Percentiles rank a stretch among this genome's conserved stretches.
These are phyloP conservation scores for Nomada flava DNA, from an alignment of 2,888 invertebrate genomes.

Conservation along the genomic window DNA sequence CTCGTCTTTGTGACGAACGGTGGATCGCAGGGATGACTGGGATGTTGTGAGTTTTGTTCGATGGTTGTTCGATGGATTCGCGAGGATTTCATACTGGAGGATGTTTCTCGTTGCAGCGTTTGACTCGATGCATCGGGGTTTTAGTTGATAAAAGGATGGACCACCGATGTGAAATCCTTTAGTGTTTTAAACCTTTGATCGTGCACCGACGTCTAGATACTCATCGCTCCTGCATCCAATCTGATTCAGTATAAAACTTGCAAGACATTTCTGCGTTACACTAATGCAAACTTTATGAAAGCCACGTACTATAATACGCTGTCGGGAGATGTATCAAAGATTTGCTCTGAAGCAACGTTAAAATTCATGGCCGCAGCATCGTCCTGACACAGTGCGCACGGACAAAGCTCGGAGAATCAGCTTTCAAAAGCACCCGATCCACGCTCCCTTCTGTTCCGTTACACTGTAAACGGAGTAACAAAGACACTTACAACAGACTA, in stretches of 20 bases:
- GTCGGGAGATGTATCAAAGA: neutral
- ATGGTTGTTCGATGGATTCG: too few species aligned
- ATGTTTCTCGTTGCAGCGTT: too few species aligned
- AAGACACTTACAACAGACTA: constrained; percentile 10
- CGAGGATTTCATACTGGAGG: too few species aligned
- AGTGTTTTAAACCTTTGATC: neutral
- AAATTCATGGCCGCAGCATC: neutral
- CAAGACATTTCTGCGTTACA: neutral
- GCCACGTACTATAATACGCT: too few species aligned
- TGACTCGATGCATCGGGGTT: too few species aligned
- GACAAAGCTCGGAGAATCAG: constrained; percentile 38
- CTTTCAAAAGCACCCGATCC: constrained; percentile 30
- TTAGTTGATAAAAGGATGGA: too few species aligned
- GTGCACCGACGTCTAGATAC: neutral
- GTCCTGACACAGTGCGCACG: neutral
- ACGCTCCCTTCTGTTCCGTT: constrained; percentile 19
- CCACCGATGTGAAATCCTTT: too few species aligned
- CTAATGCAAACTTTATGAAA: neutral
- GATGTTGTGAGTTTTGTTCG: too few species aligned
- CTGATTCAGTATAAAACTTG: neutral
- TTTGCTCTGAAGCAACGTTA: neutral
- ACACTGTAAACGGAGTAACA: constrained; percentile 30
- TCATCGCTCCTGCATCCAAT: neutral
- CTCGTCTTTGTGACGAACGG: neutral
- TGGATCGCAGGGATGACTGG: neutral